These are phyloP conservation scores for Pipistrellus pygmaeus DNA, from an alignment of 2,797 vertebrate species.

Conservation along the genomic window DNA sequence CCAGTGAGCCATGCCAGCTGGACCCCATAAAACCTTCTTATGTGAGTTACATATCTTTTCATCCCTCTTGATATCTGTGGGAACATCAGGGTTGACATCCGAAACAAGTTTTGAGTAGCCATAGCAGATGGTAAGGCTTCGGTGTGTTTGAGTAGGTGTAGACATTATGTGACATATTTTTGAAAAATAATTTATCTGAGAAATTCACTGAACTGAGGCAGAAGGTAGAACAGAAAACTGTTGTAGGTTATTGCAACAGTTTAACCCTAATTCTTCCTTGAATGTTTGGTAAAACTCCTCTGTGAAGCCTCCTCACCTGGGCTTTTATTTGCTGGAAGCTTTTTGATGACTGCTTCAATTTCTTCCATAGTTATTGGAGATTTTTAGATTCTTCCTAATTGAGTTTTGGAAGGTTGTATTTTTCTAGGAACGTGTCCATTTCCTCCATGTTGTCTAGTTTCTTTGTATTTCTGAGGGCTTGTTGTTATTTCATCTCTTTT, in stretches of 20 bases:
- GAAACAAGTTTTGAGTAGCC: not conserved
- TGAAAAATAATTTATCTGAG: not conserved
- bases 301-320: too few relatives aligned
- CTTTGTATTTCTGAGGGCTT: too few relatives aligned
- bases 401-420: too few relatives aligned
- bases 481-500: too few relatives aligned
- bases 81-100: not conserved
- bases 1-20: too few relatives aligned
- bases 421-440: too few relatives aligned
- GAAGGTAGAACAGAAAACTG: not conserved
- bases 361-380: too few relatives aligned
- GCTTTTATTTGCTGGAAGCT: too few relatives aligned
- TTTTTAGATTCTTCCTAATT: too few relatives aligned
- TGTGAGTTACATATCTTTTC: not conserved
- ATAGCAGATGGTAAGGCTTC: not conserved
- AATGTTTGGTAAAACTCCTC: too few relatives aligned
- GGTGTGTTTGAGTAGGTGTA: not conserved
- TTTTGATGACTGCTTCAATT: too few relatives aligned
- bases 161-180: not conserved
- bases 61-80: not conserved
- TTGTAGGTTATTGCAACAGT: not conserved
- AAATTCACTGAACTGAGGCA: not conserved
- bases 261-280: not conserved
- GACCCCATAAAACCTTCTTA: not conserved
- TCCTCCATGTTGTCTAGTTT: too few relatives aligned